phyloP scores from a whole-genome alignment of 2,797 vertebrate genomes.

The Rhynchotus rufescens region DNA sequence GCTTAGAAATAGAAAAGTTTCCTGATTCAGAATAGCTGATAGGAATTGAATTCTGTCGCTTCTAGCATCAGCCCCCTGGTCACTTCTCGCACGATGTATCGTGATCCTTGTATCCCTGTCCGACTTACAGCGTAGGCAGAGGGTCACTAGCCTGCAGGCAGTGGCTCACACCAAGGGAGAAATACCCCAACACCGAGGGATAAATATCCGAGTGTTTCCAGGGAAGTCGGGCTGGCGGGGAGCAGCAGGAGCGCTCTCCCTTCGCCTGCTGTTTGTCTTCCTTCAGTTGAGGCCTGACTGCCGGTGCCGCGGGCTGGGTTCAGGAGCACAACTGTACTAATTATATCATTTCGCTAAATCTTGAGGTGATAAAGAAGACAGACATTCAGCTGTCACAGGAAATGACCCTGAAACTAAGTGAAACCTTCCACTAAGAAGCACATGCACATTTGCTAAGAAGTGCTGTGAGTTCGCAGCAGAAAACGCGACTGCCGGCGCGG shows the following conservation, averaged over 20 bases:
- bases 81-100: neutral
- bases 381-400: slow-evolving; percentile 28
- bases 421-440: slow-evolving; percentile 32
- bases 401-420: slow-evolving; percentile 42
- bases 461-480: neutral
- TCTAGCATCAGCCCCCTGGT: neutral
- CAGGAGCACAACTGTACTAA: slow-evolving; percentile 46
- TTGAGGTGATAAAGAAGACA: slow-evolving; percentile 51
- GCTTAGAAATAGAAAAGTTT: neutral
- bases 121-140: accelerated
- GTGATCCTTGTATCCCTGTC: neutral
- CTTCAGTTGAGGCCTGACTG: neutral
- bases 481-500: neutral
- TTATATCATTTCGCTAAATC: slow-evolving; percentile 44
- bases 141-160: neutral
- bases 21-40: neutral
- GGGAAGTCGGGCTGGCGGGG: neutral
- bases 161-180: neutral
- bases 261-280: neutral
- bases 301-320: slow-evolving; percentile 1
- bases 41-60: neutral
- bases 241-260: neutral
- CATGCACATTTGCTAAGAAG: slow-evolving; percentile 14
- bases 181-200: neutral
- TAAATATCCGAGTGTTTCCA: neutral